Evolutionary conservation across 1,140 invertebrate species (phyloP).

Genomic region (Physella acuta): DNA sequence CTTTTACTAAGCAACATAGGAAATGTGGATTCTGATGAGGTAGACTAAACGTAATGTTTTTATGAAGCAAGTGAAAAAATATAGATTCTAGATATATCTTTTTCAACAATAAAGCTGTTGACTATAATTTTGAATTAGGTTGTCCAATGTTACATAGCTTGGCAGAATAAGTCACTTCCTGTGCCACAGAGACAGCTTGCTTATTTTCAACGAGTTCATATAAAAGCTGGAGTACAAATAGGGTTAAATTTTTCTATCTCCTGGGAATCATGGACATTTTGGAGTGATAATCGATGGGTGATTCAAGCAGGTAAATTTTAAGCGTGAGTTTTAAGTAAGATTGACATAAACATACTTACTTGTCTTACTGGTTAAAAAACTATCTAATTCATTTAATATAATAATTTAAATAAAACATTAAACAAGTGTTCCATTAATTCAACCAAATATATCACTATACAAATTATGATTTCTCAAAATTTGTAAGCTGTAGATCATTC

Average conservation of each 20-base stretch:
- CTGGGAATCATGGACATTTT: slow-evolving; percentile 46
- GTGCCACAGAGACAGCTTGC: slow-evolving; percentile 48
- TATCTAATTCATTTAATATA: too few relatives aligned
- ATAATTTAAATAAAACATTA: background rate
- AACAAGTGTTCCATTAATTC: background rate
- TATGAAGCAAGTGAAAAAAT: background rate
- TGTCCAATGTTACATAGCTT: slow-evolving; percentile 15
- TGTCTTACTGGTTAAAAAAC: background rate
- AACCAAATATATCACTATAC: background rate
- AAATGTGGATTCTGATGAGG: slow-evolving; percentile 40
- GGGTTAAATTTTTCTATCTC: slow-evolving; percentile 34
- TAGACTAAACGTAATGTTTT: slow-evolving; percentile 17
- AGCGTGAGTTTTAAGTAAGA: background rate
- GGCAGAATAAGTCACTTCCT: slow-evolving; percentile 6
- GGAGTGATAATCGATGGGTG: slow-evolving; percentile 44
- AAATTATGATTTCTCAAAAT: background rate
- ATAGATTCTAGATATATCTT: background rate
- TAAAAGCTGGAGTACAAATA: slow-evolving; percentile 19
- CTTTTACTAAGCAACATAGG: slow-evolving; percentile 37
- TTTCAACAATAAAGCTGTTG: background rate
- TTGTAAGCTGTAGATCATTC: background rate
- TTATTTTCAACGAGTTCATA: slow-evolving; percentile 38
- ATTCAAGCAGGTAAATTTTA: slow-evolving; percentile 39
- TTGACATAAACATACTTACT: too few relatives aligned
- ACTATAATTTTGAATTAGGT: background rate